Base-by-base conservation (phyloP, 2,113 vertebrate species). In the Euleptes europaea region DNA sequence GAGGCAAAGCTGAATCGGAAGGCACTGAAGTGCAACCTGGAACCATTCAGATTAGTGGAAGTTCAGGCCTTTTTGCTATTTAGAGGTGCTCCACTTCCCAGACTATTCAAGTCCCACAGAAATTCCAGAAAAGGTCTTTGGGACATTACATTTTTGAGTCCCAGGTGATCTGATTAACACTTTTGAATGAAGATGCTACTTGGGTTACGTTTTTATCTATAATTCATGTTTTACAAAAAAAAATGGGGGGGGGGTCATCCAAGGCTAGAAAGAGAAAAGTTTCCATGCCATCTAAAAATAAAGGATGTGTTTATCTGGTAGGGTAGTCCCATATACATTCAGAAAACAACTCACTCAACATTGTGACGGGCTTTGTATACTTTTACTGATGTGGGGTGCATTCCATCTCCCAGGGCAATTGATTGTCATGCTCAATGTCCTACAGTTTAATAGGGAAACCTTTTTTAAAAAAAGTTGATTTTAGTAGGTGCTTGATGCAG, bases 301-400 rank as follows among this genome's bases (percentile, higher is more conserved):
- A 65, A 88, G 17, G 54, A 38, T 23, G 84, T 38, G 51, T 80
- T 75, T 75, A 89, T 79, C 90, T 83, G 84, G 23, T 28, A 83
- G 33, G 7, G 51, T 72, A 40, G 44, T 66, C 38, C n/a, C 31
- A 60, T 38, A 10, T 13, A 65, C 40, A 21, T 8, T 40, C 2
- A 87, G 72, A 21, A 40, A 70, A 13, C 33, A 83, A 26, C 85
- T 28, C 63, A n/a, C 71, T 77, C 88, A 5, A 2, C 21, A 21
- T 86, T 90, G 86, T 26, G 66, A 5, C 83, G 78, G 8, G 79
- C 65, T 79, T 28, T 42, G 13, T 40, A 47, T 77, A 76, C 54
- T 28, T 38, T 1, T 76, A 6, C 1, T 65, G n/a, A 38, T 12
- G 4, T 49, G 72, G 47, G 42, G 26, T 77, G 40, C 35, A 49